Evolutionary conservation across 2,888 invertebrate genomes (phyloP), one percentile per base, ranked within the genome.

Genomic region (Eilema griseolum): DNA sequence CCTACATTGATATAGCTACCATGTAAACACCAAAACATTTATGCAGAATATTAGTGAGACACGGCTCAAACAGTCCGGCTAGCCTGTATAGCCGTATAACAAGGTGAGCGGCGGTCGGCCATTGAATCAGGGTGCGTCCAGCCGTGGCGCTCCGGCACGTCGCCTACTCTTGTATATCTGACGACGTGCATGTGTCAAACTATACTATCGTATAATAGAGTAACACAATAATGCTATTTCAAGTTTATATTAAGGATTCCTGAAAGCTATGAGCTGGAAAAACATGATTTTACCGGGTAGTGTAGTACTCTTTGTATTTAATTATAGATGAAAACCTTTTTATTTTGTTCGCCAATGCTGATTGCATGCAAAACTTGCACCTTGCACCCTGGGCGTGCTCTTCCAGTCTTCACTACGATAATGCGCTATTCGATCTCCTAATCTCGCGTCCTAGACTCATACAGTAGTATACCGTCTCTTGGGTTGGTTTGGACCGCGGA

Each of bases 41-140:
- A n/a, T 52, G 20, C n/a, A 52, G 52, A 26, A 20, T 11, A 11
- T 66, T n/a, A 31, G 2, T 23, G 31, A 59, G 12, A 26, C 12
- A 8, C 26, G 24, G 24, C 37, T n/a, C 26, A 37, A 33, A 37
- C 3, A 16, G 57, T 12, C 59, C 41, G 41, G 23, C 66, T 59
- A 37, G 20, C 20, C 52, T 24, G 61, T 33, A 28, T 46, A 24
- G 24, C 33, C 41, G 33, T 26, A 24, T 66, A 66, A 46, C 67
- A 61, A 56, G 67, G 31, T 56, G 52, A 61, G 24, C 24, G 33
- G 33, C 20, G 24, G 52, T 61, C 52, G 31, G 52, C 61, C 20
- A 67, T 67, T 67, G 61, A 52, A 61, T 67, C 61, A 33, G 52
- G 16, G 37, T 24, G 61, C 67, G 52, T n/a, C 67, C 52, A 56